Evolutionary conservation across 2,797 vertebrate species (phyloP), one percentile per base, ranked within the genome.

Genomic region (Neosalanx taihuensis): DNA sequence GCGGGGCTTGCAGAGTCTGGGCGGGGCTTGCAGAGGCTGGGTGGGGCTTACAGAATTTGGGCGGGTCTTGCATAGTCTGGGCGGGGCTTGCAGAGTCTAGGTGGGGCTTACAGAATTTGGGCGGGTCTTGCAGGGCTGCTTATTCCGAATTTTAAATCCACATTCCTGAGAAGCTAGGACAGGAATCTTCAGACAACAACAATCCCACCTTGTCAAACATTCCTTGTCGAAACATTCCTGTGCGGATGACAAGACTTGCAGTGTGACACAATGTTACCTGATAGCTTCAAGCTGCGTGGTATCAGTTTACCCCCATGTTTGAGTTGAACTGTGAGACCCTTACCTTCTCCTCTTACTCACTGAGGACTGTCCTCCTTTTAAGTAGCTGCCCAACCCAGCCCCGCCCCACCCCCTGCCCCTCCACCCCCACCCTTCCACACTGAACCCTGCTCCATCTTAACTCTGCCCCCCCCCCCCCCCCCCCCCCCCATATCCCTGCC

Each of bases 131-230:
- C 77, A 78, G 67, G 41, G 71, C 72, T 63, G 83, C 72, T 76
- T 60, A 63, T 74, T 57, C 72, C 59, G 83, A 26, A 75, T 84
- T 83, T 75, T 35, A 67, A 78, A 5, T 79, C 77, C 64, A 73
- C 85, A 90, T 87, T 89, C 86, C 74, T 80, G 46, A n/a, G 65
- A 76, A 69, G 76, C 76, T 64, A 51, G 31, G 1, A 35, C 60
- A 77, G 74, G 76, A 86, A 87, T 81, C 79, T 82, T 70, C 56
- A 18, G 63, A 17, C 10, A 41, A 9, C n/a, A 26, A 46, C 41
- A 46, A 46, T 9, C 41, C 12, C 12, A 12, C 41, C 41, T 46
- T 46, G 18, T 69, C 73, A 71, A 23, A 61, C 62, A 62, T 3
- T n/a, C n/a, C 46, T 77, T 78, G 72, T 79, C 77, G 33, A 9